These are phyloP conservation scores for Phalanger gymnotis DNA, from an alignment of 2,797 vertebrate species.

Conservation along the genomic window DNA sequence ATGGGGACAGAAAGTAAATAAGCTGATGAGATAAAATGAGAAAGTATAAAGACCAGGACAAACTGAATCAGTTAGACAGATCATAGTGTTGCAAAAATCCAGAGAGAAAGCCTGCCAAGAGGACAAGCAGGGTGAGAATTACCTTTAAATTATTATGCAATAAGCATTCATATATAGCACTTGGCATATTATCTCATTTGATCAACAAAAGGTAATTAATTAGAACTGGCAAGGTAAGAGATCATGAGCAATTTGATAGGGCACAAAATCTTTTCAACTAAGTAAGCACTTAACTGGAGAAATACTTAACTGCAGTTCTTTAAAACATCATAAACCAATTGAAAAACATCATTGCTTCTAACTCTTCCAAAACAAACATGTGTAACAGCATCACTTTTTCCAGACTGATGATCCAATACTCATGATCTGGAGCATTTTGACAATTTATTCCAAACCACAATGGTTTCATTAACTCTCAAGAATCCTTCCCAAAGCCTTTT, in stretches of 20 bases:
- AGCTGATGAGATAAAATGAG: not conserved
- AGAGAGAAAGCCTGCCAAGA: not conserved
- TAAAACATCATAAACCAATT: too few relatives aligned
- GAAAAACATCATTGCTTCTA: not conserved
- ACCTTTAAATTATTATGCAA: not conserved
- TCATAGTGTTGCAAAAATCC: not conserved
- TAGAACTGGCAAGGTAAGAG: not conserved
- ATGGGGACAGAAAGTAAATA: not conserved
- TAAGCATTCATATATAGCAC: not conserved
- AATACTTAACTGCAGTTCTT: not conserved
- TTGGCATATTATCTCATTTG: not conserved
- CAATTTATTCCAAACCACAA: constrained; percentile 36
- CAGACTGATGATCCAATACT: not conserved
- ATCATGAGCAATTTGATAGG: not conserved
- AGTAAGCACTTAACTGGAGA: not conserved
- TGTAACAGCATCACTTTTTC: constrained; percentile 36
- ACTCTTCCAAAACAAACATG: constrained; percentile 46
- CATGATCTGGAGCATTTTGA: not conserved
- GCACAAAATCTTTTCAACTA: not conserved
- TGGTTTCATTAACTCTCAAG: not conserved
- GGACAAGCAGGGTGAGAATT: not conserved
- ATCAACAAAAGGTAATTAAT: not conserved
- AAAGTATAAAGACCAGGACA: not conserved
- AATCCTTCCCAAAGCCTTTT: constrained; percentile 7
- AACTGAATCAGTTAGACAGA: not conserved